Evolutionary conservation across 2,113 vertebrate genomes (phyloP).

Genomic region (Sylvietta virens): DNA sequence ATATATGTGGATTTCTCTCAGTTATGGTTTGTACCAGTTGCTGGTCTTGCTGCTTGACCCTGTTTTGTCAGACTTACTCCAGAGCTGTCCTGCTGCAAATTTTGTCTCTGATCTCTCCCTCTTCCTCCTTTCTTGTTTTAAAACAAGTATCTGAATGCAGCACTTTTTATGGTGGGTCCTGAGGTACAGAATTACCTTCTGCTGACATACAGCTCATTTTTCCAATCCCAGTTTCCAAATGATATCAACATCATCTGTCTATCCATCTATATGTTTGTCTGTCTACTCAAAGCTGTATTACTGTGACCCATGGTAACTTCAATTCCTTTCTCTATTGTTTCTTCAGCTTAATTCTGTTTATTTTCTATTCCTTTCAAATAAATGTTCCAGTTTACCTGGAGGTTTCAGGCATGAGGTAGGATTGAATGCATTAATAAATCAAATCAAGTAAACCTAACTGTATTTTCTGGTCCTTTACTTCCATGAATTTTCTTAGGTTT

Average conservation of each 20-base stretch:
- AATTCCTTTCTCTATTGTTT: neutral
- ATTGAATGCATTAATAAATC: neutral
- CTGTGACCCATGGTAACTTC: neutral
- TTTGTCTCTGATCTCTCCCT: neutral
- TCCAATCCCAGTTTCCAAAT: neutral
- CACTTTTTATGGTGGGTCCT: neutral
- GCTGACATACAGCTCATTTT: neutral
- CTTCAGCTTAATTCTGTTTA: neutral
- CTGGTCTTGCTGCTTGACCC: neutral
- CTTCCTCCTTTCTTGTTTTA: neutral
- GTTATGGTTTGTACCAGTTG: neutral
- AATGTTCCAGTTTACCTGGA: neutral
- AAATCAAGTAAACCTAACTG: neutral
- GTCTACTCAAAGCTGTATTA: neutral
- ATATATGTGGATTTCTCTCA: neutral
- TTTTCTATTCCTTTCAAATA: neutral
- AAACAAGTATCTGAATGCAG: neutral
- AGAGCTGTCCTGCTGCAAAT: neutral
- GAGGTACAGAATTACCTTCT: neutral
- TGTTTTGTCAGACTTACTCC: neutral
- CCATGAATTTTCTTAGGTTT: neutral
- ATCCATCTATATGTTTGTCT: neutral
- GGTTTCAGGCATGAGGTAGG: neutral
- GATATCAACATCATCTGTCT: neutral
- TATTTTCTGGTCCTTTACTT: neutral